Evolutionary conservation across 2,888 invertebrate species (phyloP), one percentile per base, ranked within the genome.

Genomic region (Fissipunctia ypsillon): DNA sequence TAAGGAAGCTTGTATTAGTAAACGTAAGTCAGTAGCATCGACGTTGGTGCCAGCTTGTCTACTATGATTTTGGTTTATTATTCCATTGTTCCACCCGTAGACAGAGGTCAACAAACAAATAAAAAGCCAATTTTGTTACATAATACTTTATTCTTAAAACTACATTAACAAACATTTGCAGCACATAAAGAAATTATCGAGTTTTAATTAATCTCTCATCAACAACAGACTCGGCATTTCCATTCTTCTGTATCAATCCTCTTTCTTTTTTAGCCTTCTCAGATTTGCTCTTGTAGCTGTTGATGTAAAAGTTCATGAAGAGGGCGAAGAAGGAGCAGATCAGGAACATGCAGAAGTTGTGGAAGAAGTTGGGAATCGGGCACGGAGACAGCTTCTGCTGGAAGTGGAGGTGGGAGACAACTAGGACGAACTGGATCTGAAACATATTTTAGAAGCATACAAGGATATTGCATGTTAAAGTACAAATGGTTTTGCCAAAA

Each of bases 301-400:
- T 88, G 67, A 94, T 81, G 85, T 97, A 97, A 91, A 97, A 97
- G 70, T 97, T 97, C 82, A 97, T 94, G 88, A 98, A 98, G 9
- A 97, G 95, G 71, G 97, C 95, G 56, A 97, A 96, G 91, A 97
- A 98, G 0, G 97, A 95, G 0, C 91, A 87, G 2, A 97, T 96
- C 84, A 97, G 96, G 16, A 95, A 87, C 41, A 95, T 88, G 80
- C 97, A 96, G 90, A 97, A 96, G 89, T 95, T 95, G 25, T 97
- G 96, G 82, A 97, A 94, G 31, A 94, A 90, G 63, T 92, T 93
- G 0, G 97, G 95, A 2, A 96, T 90, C 0, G 94, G 94, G 54
- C 96, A 96, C 1, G 95, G 93, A 0, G 94, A 91, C 25, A 93
- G 77, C 83, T 94, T 94, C 88, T 96, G 95, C 69, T 96, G 95